Conservation (phyloP, 2,797 vertebrate species). For the Hoplostethus mediterraneus region DNA sequence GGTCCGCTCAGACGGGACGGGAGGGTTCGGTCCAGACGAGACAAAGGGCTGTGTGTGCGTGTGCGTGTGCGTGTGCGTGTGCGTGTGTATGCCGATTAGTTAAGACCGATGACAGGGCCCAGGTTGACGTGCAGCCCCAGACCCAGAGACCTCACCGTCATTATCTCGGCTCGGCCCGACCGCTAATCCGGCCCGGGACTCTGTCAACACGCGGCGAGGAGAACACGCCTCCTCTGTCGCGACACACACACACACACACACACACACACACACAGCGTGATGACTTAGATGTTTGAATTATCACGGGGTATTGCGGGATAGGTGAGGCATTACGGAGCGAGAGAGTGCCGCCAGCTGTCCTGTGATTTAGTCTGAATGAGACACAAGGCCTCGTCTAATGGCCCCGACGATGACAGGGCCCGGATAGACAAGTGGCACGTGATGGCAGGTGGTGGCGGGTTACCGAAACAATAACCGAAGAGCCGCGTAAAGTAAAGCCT, state of each 20-base stretch:
- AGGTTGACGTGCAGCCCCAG: slow-evolving; percentile 24
- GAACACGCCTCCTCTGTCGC: slow-evolving; percentile 33
- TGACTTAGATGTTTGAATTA: neutral
- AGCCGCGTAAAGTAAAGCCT: slow-evolving; percentile 12
- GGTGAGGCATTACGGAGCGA: slow-evolving; percentile 21
- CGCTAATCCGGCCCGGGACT: slow-evolving; percentile 45
- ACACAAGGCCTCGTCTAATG: slow-evolving; percentile 39
- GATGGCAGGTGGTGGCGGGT: slow-evolving; percentile 54
- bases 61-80: neutral
- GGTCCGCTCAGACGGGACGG: slow-evolving; percentile 5
- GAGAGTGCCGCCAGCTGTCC: slow-evolving; percentile 5
- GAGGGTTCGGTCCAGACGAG: neutral
- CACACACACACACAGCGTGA: neutral
- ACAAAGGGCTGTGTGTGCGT: neutral
- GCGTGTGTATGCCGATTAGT: slow-evolving; percentile 49
- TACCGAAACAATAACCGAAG: slow-evolving; percentile 51
- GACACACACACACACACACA: slow-evolving; percentile 14
- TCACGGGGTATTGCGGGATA: neutral
- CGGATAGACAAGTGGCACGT: slow-evolving; percentile 10
- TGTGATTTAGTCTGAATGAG: slow-evolving; percentile 51
- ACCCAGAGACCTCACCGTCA: slow-evolving; percentile 53
- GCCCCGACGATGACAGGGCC: slow-evolving; percentile 66
- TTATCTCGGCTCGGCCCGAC: slow-evolving; percentile 61
- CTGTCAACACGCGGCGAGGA: slow-evolving; percentile 58
- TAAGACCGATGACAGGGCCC: slow-evolving; percentile 47